phyloP scores from a whole-genome alignment of 92 coral and sea anemone species.

The Umimayanthus kanabou region DNA sequence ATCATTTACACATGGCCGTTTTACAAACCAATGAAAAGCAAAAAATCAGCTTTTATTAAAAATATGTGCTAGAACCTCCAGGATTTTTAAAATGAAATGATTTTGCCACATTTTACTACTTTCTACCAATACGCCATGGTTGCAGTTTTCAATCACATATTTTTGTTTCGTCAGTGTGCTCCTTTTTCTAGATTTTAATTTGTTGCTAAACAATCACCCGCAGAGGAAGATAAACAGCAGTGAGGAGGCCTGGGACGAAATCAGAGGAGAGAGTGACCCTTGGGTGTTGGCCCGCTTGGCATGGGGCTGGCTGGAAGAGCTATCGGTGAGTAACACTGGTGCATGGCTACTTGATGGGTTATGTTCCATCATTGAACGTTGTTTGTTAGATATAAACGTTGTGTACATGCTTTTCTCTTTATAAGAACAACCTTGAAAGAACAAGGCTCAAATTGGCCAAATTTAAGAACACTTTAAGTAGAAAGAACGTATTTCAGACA shows the following conservation, averaged over 20 bases:
- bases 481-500: too few species aligned
- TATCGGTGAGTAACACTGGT: constrained; percentile 58
- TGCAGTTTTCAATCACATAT: background rate
- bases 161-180: background rate
- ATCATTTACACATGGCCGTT: too few species aligned
- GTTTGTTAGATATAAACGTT: too few species aligned
- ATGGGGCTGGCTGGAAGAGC: constrained; percentile 82
- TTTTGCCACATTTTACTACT: too few species aligned
- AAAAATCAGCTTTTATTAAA: background rate
- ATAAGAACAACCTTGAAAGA: too few species aligned
- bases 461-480: too few species aligned
- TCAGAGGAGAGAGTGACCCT: constrained; percentile 78
- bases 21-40: background rate
- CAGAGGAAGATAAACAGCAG: constrained; percentile 84
- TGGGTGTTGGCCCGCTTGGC: constrained; percentile 78
- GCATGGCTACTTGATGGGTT: background rate
- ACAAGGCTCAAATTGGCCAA: too few species aligned
- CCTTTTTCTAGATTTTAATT: background rate
- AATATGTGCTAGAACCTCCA: background rate
- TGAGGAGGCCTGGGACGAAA: constrained; percentile 82
- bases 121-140: background rate
- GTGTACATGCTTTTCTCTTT: too few species aligned
- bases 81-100: too few species aligned
- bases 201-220: background rate
- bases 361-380: background rate